phyloP scores from a whole-genome alignment of 2,797 vertebrate genomes.

The Chelidonichthys spinosus region DNA sequence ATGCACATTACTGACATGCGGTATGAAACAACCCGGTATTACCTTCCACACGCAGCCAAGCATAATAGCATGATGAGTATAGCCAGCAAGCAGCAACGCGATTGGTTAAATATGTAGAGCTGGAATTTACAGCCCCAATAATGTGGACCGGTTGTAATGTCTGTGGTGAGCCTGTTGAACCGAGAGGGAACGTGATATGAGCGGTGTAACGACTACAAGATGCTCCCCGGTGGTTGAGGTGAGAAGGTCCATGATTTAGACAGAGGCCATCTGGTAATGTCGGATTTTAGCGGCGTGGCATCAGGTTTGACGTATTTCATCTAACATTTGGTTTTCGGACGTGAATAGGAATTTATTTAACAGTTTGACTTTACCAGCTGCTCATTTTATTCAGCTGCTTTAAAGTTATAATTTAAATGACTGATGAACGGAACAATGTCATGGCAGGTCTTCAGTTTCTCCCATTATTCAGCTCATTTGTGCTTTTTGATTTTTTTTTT shows the following conservation, averaged over 20 bases:
- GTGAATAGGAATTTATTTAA: conserved; percentile 56
- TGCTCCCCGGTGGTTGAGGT: conserved; percentile 52
- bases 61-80: conserved; percentile 43
- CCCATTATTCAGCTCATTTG: conserved; percentile 34
- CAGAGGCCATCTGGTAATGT: conserved; percentile 54
- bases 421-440: conserved; percentile 28
- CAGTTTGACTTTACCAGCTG: conserved; percentile 49
- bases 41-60: conserved; percentile 44
- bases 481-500: conserved; percentile 8
- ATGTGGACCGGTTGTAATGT: conserved; percentile 53
- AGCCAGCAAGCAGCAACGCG: conserved; percentile 40
- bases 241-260: conserved; percentile 50
- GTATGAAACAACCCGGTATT: conserved; percentile 48
- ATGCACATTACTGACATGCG: conserved; percentile 17
- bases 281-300: conserved; percentile 22
- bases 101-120: conserved; percentile 43
- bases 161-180: conserved; percentile 53
- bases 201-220: conserved; percentile 49
- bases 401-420: conserved; percentile 27
- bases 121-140: conserved; percentile 63
- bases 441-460: conserved; percentile 28
- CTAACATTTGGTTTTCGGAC: conserved; percentile 19
- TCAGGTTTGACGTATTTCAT: not conserved
- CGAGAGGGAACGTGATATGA: conserved; percentile 58
- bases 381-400: conserved; percentile 26